Evolutionary conservation across 2,113 vertebrate species (phyloP), one percentile per base, ranked within the genome.

Genomic region (Malaclemys terrapin): DNA sequence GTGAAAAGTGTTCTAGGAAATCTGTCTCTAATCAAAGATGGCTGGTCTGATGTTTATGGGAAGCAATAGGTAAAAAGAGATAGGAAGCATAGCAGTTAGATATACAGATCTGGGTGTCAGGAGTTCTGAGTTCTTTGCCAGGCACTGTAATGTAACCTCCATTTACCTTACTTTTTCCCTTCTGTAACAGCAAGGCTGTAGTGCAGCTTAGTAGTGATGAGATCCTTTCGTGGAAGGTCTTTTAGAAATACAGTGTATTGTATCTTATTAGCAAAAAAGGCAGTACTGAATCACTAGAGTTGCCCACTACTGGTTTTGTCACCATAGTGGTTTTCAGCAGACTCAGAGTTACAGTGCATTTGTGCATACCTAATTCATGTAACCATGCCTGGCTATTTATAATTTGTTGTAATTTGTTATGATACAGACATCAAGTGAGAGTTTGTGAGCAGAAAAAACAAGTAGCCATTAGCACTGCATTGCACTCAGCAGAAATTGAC

Each of bases 351-450:
- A 69, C 8, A 82, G 31, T 45, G 42, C 4, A 45, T 86, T 53
- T 93, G 27, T 0, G 5, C 54, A 14, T 93, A 52, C 42, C 65
- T 97, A 96, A 95, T 96, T 91, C 83, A 31, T 90, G 17, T 94
- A 97, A 91, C 5, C 78, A 95, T 35, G n/a, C 38, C 89, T 84
- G 76, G 29, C 38, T 3, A 31, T 89, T 84, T 90, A 88, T 72
- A 91, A 78, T 93, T 96, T 93, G 9, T 65, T 87, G 11, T 80
- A 86, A n/a, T 87, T 93, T 78, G 2, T 82, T 93, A 47, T 85
- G n/a, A 87, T 87, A 56, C 19, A 88, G 72, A 65, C 42, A 76
- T 93, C 57, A 95, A 88, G 38, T 54, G 95, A 86, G n/a, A 96
- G 38, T 75, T 86, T 95, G 17, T 29, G 89, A 94, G 49, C 10